Evolutionary conservation across 2,797 vertebrate genomes (phyloP).

Genomic region (Sternarchorhynchus goeldii): DNA sequence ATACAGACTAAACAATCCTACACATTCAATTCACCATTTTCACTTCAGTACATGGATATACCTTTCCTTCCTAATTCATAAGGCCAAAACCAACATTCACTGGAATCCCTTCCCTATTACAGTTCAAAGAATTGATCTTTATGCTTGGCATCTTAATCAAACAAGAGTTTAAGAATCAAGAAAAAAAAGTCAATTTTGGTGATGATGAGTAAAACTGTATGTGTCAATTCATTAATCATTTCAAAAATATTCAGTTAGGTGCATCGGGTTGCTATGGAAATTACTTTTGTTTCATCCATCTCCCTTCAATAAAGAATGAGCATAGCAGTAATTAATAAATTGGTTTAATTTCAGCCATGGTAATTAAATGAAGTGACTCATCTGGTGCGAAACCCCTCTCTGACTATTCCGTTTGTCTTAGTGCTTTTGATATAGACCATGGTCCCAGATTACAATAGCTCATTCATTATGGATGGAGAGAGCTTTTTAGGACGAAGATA

Average conservation of each 20-base stretch:
- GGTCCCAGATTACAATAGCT: conserved; percentile 50
- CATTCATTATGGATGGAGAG: conserved; percentile 49
- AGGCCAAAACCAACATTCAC: not conserved
- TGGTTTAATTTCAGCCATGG: conserved; percentile 44
- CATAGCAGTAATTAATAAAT: conserved; percentile 50
- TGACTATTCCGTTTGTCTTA: conserved; percentile 48
- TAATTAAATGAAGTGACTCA: conserved; percentile 51
- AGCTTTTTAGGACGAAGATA: conserved; percentile 47
- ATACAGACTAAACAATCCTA: conserved; percentile 38
- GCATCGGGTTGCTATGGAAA: conserved; percentile 39
- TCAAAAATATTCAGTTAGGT: conserved; percentile 48
- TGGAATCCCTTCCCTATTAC: not conserved
- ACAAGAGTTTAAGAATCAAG: conserved; percentile 14
- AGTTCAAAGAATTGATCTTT: conserved; percentile 13
- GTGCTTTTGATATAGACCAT: conserved; percentile 49
- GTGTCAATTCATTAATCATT: conserved; percentile 32
- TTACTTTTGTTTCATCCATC: conserved; percentile 45
- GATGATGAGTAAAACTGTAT: conserved; percentile 15
- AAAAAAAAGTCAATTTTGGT: conserved; percentile 19
- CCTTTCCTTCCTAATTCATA: not conserved
- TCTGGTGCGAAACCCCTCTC: conserved; percentile 42
- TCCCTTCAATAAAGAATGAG: conserved; percentile 21
- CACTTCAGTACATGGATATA: conserved; percentile 14
- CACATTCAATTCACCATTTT: conserved; percentile 1
- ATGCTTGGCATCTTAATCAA: not conserved